These are phyloP conservation scores for Agonopterix heracliana DNA, from an alignment of 2,888 invertebrate species.

Conservation along the genomic window DNA sequence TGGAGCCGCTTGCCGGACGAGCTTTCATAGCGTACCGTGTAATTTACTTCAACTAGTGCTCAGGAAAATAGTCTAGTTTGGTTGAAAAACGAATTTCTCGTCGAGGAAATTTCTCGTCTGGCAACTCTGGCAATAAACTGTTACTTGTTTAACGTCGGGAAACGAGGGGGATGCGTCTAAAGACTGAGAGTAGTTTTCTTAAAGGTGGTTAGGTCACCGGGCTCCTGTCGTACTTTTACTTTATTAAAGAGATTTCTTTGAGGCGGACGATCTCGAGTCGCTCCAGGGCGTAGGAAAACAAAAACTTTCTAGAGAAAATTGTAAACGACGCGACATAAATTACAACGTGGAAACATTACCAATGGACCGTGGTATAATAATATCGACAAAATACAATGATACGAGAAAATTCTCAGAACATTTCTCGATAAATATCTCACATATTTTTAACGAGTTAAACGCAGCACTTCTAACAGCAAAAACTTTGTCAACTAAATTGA, in stretches of 20 bases:
- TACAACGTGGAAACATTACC: no score
- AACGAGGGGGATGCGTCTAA: constrained; percentile 37
- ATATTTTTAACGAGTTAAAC: no score
- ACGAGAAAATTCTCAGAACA: no score
- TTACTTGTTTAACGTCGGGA: constrained; percentile 54
- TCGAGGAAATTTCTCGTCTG: constrained; percentile 38
- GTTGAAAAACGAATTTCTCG: constrained; percentile 43
- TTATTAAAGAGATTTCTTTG: constrained; percentile 1
- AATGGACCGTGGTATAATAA: no score
- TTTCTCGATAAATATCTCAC: no score
- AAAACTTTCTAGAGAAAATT: no score
- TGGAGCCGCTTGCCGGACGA: constrained; percentile 32
- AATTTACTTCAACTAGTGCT: constrained; percentile 41
- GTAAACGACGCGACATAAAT: no score
- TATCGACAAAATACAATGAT: no score
- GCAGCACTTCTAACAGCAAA: no score
- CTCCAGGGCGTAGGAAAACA: no score
- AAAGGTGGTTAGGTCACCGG: constrained; percentile 48
- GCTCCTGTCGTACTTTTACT: constrained; percentile 12
- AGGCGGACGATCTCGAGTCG: constrained; percentile 34
- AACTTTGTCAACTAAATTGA: no score
- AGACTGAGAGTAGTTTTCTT: constrained; percentile 45
- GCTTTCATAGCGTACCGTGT: constrained; percentile 35
- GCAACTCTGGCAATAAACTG: constrained; percentile 53
- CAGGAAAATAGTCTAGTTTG: constrained; percentile 48